Base-by-base conservation (phyloP, 2,113 vertebrate species). In the Lipophrys pholis region DNA sequence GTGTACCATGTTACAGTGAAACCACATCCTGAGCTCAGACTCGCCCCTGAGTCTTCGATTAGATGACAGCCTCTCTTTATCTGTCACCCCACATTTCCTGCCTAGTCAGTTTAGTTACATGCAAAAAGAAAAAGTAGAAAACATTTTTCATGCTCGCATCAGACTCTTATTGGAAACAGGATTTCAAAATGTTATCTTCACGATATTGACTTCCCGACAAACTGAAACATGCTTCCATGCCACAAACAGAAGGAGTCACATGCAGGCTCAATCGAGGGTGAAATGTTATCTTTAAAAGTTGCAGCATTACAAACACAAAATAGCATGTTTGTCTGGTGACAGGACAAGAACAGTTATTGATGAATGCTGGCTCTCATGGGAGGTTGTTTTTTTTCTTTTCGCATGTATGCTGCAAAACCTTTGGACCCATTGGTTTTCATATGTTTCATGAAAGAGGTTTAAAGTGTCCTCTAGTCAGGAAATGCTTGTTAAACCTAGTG, bases 1-100 rank as follows among this genome's bases (percentile, higher is more conserved):
- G 16, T 39, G 7, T 11, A 60, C 12, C 15, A 15, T 8, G 35
- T 21, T 56, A 55, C n/a, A 70, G 39, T 49, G 9, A 46, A 80
- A 81, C 81, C 84, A 82, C 74, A 83, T 86, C 83, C 83, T 86
- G 82, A 62, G 60, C 46, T 51, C 16, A 11, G 56, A 51, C 46
- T 0, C 3, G 10, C 45, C 5, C 6, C 8, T 2, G 39, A 1
- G 11, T 52, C 50, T 56, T 54, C 21, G 17, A 1, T 38, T 41
- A 72, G 59, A 52, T 55, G 15, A 65, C 57, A 16, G 41, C 14
- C 16, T 57, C 65, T 58, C 52, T 30, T 4, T 30, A 84, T 86
- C 85, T 61, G 17, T 35, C 15, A 3, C 40, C 30, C n/a, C 80
- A 69, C 8, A 50, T 70, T 85, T 88, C 85, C 87, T 87, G 83